A percentile compares a stretch with the other conserved stretches of the same genome.
Conservation (phyloP, 2,888 invertebrate species). For the Acutogordius australiensis region DNA sequence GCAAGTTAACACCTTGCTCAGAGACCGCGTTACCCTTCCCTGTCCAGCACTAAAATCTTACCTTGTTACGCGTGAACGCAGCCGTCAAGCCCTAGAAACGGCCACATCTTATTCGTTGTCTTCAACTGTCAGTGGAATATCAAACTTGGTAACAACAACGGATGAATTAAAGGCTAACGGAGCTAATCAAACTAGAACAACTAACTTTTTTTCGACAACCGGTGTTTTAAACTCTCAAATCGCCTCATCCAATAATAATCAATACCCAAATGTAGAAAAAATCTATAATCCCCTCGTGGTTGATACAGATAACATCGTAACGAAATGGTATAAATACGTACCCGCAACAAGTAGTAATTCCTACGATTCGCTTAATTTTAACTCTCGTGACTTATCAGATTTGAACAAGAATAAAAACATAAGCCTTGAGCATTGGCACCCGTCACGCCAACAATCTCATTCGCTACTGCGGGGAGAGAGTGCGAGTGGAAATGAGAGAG, state of each 20-base stretch:
- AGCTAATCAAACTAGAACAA: neutral
- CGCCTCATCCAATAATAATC: neutral
- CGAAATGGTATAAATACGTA: neutral
- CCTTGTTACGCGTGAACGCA: no score
- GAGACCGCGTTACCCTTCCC: neutral
- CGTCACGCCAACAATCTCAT: neutral
- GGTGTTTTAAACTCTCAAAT: neutral
- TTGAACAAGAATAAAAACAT: no score
- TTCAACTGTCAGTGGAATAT: no score
- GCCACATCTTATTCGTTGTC: no score
- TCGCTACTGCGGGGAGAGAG: neutral
- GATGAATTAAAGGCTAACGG: no score
- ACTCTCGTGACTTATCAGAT: neutral
- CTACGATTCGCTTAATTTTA: neutral
- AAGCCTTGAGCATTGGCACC: no score
- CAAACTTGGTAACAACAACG: no score
- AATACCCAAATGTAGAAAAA: no score
- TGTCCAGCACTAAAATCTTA: neutral
- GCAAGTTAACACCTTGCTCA: no score
- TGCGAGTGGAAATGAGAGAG: neutral
- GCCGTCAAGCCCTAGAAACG: no score
- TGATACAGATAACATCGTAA: neutral
- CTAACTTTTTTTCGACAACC: no score
- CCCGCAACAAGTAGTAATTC: neutral
- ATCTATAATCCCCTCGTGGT: no score